phyloP scores from a whole-genome alignment of 2,797 vertebrate genomes.

The Microchirus variegatus region DNA sequence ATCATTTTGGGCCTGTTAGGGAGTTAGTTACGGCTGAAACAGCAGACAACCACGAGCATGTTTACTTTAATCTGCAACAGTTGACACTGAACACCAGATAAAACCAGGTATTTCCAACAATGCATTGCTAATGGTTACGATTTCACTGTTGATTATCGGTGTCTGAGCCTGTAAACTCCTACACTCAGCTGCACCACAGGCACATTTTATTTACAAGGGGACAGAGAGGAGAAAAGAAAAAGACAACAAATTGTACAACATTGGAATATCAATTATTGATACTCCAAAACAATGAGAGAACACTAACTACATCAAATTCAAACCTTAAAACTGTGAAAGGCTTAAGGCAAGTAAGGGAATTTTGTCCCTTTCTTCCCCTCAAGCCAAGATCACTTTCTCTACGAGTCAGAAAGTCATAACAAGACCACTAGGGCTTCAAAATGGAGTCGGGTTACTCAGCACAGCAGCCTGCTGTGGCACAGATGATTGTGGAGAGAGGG shows the following conservation, averaged over 20 bases:
- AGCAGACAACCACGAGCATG: not conserved
- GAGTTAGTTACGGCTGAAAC: not conserved
- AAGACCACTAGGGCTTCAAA: constrained; percentile 62
- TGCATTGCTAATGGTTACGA: not conserved
- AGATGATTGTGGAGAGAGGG: constrained; percentile 49
- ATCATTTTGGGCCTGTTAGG: not conserved
- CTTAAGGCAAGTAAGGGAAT: not conserved
- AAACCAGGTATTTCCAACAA: not conserved
- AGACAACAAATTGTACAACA: constrained; percentile 1
- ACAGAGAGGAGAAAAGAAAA: constrained; percentile 1
- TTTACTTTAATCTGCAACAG: not conserved
- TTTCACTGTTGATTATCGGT: not conserved
- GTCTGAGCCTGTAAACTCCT: not conserved
- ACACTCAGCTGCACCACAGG: constrained; percentile 14
- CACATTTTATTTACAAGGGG: constrained; percentile 12
- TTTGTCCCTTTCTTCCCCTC: constrained; percentile 17
- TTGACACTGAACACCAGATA: not conserved
- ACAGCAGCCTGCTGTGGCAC: constrained; percentile 54
- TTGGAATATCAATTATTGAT: constrained; percentile 23
- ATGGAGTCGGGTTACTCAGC: constrained; percentile 62
- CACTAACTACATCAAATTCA: constrained; percentile 14
- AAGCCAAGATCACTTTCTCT: constrained; percentile 42
- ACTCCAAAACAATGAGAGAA: constrained; percentile 12
- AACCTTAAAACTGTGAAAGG: constrained; percentile 1
- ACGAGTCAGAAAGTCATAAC: constrained; percentile 55